A percentile compares a stretch with the other conserved stretches of the same genome.
phyloP scores from a whole-genome alignment of 2,797 vertebrate genomes.

The Otolemur crassicaudatus region DNA sequence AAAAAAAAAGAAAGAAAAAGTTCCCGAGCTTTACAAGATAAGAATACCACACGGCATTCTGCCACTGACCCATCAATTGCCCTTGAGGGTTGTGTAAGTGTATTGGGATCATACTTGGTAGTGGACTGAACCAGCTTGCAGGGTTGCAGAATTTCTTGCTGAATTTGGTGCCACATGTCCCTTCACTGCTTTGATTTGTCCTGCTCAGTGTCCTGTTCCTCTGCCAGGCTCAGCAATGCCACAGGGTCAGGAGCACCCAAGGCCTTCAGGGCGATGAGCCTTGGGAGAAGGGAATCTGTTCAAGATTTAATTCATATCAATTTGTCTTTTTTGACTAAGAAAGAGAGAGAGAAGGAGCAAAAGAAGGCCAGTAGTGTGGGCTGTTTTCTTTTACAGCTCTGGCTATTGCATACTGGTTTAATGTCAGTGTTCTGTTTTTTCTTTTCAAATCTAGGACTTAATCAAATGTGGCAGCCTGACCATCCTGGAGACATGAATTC shows the following conservation, averaged over 20 bases:
- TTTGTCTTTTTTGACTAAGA: slow-evolving; percentile 47
- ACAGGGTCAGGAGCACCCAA: background rate
- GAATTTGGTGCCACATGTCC: slow-evolving; percentile 79
- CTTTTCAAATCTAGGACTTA: slow-evolving; percentile 61
- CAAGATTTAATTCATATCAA: slow-evolving; percentile 41
- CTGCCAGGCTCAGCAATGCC: slow-evolving; percentile 64
- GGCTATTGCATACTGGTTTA: background rate
- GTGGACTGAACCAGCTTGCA: slow-evolving; percentile 48
- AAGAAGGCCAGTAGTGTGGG: background rate
- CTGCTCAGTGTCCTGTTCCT: slow-evolving; percentile 67
- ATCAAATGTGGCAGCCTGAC: slow-evolving; percentile 47
- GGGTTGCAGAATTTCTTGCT: slow-evolving; percentile 67
- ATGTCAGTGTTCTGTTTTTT: background rate
- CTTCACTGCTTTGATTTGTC: slow-evolving; percentile 47
- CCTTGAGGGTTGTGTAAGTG: slow-evolving; percentile 68
- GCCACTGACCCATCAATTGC: slow-evolving; percentile 17
- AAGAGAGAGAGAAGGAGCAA: background rate
- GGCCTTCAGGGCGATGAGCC: slow-evolving; percentile 48
- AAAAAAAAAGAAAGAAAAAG: background rate
- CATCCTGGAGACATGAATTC: background rate
- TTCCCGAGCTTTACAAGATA: background rate
- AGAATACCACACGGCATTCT: background rate
- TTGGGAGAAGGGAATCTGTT: slow-evolving; percentile 57
- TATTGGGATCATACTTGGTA: slow-evolving; percentile 4
- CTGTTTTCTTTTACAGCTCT: slow-evolving; percentile 42